phyloP scores from a whole-genome alignment of 2,797 vertebrate genomes.

The Caiman crocodilus region DNA sequence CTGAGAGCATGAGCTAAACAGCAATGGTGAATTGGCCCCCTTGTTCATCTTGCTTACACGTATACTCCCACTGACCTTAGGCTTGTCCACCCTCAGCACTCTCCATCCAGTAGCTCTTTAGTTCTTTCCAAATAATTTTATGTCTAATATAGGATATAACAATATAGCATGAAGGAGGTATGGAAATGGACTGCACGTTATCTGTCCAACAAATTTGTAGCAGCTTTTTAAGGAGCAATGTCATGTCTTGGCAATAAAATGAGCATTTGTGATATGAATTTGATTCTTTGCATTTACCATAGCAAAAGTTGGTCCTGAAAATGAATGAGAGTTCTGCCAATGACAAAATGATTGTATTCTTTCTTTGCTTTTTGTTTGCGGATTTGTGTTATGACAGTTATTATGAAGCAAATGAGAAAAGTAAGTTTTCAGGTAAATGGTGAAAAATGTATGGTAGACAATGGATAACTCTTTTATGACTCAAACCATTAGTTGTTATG shows the following conservation, averaged over 20 bases:
- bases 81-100: neutral
- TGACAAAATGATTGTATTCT: neutral
- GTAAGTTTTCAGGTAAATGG: neutral
- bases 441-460: neutral
- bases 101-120: neutral
- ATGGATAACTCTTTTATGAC: neutral
- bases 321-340: neutral
- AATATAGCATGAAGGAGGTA: neutral
- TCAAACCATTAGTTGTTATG: slow-evolving; percentile 16
- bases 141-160: neutral
- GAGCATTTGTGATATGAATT: neutral
- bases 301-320: neutral
- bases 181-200: neutral
- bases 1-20: accelerated
- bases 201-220: neutral
- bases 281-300: neutral
- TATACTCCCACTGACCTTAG: neutral
- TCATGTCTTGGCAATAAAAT: neutral
- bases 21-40: neutral
- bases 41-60: neutral
- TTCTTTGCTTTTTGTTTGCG: slow-evolving; percentile 32
- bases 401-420: slow-evolving; percentile 1
- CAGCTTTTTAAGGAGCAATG: neutral
- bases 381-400: neutral
- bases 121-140: neutral